Evolutionary conservation across 2,888 invertebrate species (phyloP).

Genomic region (Lordiphosa fenestrarum): DNA sequence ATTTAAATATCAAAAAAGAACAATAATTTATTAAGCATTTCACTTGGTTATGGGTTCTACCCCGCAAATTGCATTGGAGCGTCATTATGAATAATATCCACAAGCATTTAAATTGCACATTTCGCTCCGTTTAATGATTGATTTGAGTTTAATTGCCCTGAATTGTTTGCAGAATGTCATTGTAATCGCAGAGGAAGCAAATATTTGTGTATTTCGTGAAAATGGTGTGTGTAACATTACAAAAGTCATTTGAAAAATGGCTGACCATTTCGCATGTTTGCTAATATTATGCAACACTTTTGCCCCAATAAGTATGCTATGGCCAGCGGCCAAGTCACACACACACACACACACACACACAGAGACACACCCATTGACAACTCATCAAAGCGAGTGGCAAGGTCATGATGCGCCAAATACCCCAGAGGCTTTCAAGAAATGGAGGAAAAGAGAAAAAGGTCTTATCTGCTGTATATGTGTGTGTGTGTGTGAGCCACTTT

Average conservation of each 20-base stretch:
- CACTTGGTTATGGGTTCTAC: not conserved
- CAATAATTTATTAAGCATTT: conserved; percentile 18
- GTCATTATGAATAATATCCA: conserved; percentile 32
- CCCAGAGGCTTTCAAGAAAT: conserved; percentile 57
- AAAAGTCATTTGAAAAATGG: conserved; percentile 37
- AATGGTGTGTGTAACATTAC: conserved; percentile 23
- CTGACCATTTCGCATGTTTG: conserved; percentile 41
- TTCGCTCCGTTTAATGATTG: conserved; percentile 38
- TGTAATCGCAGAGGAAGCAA: conserved; percentile 6
- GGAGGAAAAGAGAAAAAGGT: conserved; percentile 41
- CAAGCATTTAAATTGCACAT: conserved; percentile 1
- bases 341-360: not conserved
- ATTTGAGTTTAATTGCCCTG: conserved; percentile 63
- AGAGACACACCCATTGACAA: conserved; percentile 55
- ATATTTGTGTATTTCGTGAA: conserved; percentile 9
- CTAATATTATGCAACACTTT: conserved; percentile 73
- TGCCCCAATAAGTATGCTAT: conserved; percentile 61
- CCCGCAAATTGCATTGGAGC: conserved; percentile 4
- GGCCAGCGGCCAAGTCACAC: conserved; percentile 25
- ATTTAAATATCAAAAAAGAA: conserved; percentile 13
- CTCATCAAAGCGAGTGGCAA: conserved; percentile 60
- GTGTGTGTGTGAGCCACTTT: conserved; percentile 28
- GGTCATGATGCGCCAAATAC: conserved; percentile 66
- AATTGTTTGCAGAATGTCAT: conserved; percentile 45
- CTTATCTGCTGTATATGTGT: conserved; percentile 20